Evolutionary conservation across 2,888 invertebrate species (phyloP), one percentile per base, ranked within the genome.

Genomic region (Volucella zonaria): DNA sequence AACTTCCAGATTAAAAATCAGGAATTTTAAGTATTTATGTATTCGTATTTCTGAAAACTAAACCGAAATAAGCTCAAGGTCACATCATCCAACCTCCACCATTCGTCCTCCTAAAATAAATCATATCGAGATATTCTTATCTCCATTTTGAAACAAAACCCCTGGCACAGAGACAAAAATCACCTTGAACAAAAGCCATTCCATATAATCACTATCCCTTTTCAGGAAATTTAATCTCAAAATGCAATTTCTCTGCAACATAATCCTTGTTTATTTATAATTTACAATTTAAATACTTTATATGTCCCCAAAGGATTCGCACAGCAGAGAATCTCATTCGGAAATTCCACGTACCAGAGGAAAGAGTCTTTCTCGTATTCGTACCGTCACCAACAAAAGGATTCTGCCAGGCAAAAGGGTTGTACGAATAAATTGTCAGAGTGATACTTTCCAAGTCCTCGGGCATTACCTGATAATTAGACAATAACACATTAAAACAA

Each of bases 401-500:
- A 31, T 47, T 18, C 45, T 18, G 6, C 6, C 31, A 31, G 31
- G 71, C 58, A 70, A 82, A 86, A 86, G 78, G 86, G 86, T 82
- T 86, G 70, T 59, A 54, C 62, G 56, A 80, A 77, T 85, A 85
- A 85, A 85, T 85, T 81, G 12, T 45, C 56, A 68, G 52, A 81
- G 54, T 85, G 76, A 77, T 77, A 73, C 81, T 85, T 31, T 62
- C 15, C 76, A 81, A 81, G 81, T 85, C 85, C 82, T 82, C 86
- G 59, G 66, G 82, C 82, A 86, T 86, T 86, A 86, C 86, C 86
- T 86, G 86, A 86, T 86, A 86, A 86, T 86, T 86, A 86, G 86
- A 86, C 86, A 86, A 86, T 78, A 86, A 86, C 86, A 78, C 82
- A 86, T 86, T 86, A 86, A 86, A 86, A 73, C 77, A 52, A 81